A percentile compares a stretch with the other conserved stretches of the same genome.
Conservation (phyloP, 2,888 invertebrate genomes). For the Phengaris alcon region DNA sequence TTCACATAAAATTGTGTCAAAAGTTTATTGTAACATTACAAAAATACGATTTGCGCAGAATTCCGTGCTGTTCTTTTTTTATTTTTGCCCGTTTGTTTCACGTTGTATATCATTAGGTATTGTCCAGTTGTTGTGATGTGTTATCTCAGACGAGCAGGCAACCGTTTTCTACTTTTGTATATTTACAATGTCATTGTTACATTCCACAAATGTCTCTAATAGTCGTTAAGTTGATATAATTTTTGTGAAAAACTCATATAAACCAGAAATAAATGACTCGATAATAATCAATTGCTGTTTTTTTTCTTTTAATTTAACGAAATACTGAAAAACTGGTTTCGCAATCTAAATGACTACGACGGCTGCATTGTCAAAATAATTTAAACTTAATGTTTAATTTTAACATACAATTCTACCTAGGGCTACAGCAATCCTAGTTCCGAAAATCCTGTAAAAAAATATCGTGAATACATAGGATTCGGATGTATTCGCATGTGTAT, state of each 20-base stretch:
- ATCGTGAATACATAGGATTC: too few relatives aligned
- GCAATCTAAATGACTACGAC: too few relatives aligned
- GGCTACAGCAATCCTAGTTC: too few relatives aligned
- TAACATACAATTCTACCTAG: too few relatives aligned
- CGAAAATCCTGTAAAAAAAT: too few relatives aligned
- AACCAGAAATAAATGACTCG: constrained; percentile 39
- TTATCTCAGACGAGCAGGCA: constrained; percentile 41
- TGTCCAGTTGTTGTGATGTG: constrained; percentile 45
- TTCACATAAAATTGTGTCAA: too few relatives aligned
- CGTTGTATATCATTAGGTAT: constrained; percentile 46
- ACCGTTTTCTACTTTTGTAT: constrained; percentile 45
- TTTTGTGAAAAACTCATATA: constrained; percentile 48
- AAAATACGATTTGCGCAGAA: too few relatives aligned
- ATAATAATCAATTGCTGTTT: not conserved
- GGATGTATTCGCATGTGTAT: not conserved
- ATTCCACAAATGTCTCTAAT: constrained; percentile 56
- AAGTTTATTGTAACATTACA: too few relatives aligned
- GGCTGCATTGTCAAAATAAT: too few relatives aligned
- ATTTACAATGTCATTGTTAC: constrained; percentile 58
- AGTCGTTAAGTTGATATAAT: constrained; percentile 44
- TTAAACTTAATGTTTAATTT: too few relatives aligned
- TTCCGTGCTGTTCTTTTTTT: not conserved
- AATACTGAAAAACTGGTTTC: too few relatives aligned
- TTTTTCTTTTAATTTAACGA: not conserved
- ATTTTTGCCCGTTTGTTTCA: not conserved